phyloP scores from a whole-genome alignment of 2,797 vertebrate genomes.

The Esox lucius region DNA sequence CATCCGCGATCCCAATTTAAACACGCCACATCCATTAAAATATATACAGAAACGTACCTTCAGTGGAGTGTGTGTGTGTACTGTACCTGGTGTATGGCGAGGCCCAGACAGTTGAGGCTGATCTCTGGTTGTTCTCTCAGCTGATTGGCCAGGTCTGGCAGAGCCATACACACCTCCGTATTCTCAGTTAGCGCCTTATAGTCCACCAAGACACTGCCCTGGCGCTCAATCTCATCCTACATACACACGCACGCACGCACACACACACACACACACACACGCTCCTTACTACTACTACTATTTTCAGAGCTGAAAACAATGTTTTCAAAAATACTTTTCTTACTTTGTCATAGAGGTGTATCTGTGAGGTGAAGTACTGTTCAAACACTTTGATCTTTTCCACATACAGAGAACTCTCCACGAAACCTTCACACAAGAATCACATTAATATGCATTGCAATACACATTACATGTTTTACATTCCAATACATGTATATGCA shows the following conservation, averaged over 20 bases:
- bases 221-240: conserved; percentile 97
- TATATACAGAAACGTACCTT: background rate
- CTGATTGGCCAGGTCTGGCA: conserved; percentile 78
- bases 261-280: conserved; percentile 7
- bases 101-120: conserved; percentile 87
- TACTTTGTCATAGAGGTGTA: conserved; percentile 95
- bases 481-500: no score
- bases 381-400: conserved; percentile 93
- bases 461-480: background rate
- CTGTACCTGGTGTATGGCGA: conserved; percentile 93
- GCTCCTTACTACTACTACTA: background rate
- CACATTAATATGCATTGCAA: background rate
- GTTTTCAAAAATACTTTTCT: background rate
- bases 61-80: background rate
- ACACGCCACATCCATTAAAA: background rate
- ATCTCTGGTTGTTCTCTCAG: conserved; percentile 89
- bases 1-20: no score
- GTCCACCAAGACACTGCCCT: conserved; percentile 95
- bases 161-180: conserved; percentile 56
- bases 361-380: conserved; percentile 84
- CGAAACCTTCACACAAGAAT: conserved; percentile 77
- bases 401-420: conserved; percentile 80
- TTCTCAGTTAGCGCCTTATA: conserved; percentile 84
- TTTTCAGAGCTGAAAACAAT: background rate
- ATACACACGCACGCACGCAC: conserved; percentile 19